A percentile compares a stretch with the other conserved stretches of the same genome.
Evolutionary conservation across 2,797 vertebrate species (phyloP).

Genomic region (Gouania willdenowi): DNA sequence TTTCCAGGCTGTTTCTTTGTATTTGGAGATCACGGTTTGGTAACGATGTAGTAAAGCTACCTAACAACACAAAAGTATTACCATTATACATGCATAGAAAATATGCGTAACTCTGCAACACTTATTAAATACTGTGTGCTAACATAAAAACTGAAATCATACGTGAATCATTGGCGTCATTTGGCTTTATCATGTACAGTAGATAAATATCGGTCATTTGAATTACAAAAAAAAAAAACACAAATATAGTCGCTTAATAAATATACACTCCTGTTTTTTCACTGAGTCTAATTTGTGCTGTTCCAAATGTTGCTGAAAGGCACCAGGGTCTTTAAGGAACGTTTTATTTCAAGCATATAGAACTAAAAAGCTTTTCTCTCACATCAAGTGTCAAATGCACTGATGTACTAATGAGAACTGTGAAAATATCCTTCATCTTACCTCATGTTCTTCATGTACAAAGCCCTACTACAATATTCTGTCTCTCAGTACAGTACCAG

Average conservation of each 20-base stretch:
- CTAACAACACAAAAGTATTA: no score
- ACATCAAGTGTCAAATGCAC: slow-evolving; percentile 2
- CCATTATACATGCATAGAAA: slow-evolving; percentile 11
- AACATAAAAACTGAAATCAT: slow-evolving; percentile 28
- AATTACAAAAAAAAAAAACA: slow-evolving; percentile 54
- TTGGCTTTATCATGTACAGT: slow-evolving; percentile 30
- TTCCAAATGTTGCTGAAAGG: slow-evolving; percentile 36
- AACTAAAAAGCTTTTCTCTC: slow-evolving; percentile 12
- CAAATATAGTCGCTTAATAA: slow-evolving; percentile 57
- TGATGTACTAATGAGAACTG: slow-evolving; percentile 12
- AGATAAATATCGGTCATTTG: slow-evolving; percentile 53
- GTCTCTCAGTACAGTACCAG: slow-evolving; percentile 56
- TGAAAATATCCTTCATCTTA: not conserved
- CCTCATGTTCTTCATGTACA: not conserved
- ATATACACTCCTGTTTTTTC: slow-evolving; percentile 46
- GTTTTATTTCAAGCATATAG: slow-evolving; percentile 15
- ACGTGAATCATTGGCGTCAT: slow-evolving; percentile 12
- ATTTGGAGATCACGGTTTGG: slow-evolving; percentile 13
- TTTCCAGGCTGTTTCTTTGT: no score
- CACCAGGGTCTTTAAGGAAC: slow-evolving; percentile 27
- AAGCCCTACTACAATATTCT: not conserved
- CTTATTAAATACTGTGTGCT: slow-evolving; percentile 4
- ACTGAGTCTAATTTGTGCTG: slow-evolving; percentile 21
- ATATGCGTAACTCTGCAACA: slow-evolving; percentile 5
- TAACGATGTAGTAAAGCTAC: slow-evolving; percentile 12